Evolutionary conservation across 1,140 invertebrate species (phyloP).

Genomic region (Periplaneta americana): DNA sequence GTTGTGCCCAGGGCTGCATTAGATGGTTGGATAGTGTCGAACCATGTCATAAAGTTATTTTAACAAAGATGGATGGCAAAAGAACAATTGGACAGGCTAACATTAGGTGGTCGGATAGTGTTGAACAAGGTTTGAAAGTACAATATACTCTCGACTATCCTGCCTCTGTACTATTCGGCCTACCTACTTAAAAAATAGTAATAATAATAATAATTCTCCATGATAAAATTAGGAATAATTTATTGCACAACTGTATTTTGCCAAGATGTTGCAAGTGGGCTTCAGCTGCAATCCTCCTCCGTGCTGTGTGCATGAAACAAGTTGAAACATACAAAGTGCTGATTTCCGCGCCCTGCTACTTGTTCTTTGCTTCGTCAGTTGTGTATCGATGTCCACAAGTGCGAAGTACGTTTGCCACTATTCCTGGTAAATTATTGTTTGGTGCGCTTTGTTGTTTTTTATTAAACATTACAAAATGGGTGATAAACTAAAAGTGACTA

Average conservation of each 20-base stretch:
- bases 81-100: too few relatives aligned
- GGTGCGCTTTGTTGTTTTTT: background rate
- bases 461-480: background rate
- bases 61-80: too few relatives aligned
- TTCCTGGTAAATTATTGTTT: background rate
- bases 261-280: background rate
- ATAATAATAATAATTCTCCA: background rate
- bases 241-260: too few relatives aligned
- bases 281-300: background rate
- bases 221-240: background rate
- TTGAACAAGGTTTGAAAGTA: too few relatives aligned
- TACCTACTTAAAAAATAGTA: too few relatives aligned
- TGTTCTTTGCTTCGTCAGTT: background rate
- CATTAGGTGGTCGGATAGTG: too few relatives aligned
- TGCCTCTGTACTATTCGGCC: too few relatives aligned
- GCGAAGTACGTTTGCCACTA: background rate
- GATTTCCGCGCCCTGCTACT: too few relatives aligned
- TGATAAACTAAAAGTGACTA: conserved; percentile 3
- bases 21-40: too few relatives aligned
- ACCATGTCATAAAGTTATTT: too few relatives aligned
- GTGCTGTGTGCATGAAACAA: background rate
- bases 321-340: background rate
- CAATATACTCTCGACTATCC: too few relatives aligned
- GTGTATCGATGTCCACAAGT: background rate
- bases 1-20: too few relatives aligned